A percentile compares a stretch with the other conserved stretches of the same genome.
Evolutionary conservation across 2,113 vertebrate species (phyloP).

Genomic region (Siphamia tubifer): DNA sequence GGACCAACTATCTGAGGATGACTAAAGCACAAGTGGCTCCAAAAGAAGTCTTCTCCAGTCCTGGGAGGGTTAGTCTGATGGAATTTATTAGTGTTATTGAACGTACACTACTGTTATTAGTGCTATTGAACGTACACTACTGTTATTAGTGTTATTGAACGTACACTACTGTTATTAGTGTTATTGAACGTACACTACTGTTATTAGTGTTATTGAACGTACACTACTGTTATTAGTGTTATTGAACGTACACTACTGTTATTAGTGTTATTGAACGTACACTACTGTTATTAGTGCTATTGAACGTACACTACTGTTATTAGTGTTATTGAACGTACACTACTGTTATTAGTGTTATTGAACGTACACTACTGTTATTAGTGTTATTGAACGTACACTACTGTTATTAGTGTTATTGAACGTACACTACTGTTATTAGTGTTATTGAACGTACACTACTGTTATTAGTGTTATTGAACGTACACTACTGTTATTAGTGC

Average conservation of each 20-base stretch:
- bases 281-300: not conserved
- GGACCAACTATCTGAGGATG: slow-evolving; percentile 92
- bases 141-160: slow-evolving; percentile 15
- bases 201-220: slow-evolving; percentile 15
- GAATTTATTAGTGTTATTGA: slow-evolving; percentile 8
- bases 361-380: too few species aligned
- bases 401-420: too few species aligned
- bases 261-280: slow-evolving; percentile 12
- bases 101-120: not conserved
- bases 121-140: not conserved
- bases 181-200: too few species aligned
- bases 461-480: too few species aligned
- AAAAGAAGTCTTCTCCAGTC: slow-evolving; percentile 89
- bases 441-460: not conserved
- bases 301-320: too few species aligned
- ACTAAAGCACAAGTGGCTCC: slow-evolving; percentile 94
- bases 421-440: too few species aligned
- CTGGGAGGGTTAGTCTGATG: slow-evolving; percentile 87
- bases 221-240: not conserved
- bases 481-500: too few species aligned
- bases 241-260: too few species aligned
- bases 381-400: not conserved
- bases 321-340: slow-evolving; percentile 7
- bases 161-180: not conserved
- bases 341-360: not conserved